Evolutionary conservation across 1,140 invertebrate species (phyloP).

Genomic region (Anagrus nilaparvatae): DNA sequence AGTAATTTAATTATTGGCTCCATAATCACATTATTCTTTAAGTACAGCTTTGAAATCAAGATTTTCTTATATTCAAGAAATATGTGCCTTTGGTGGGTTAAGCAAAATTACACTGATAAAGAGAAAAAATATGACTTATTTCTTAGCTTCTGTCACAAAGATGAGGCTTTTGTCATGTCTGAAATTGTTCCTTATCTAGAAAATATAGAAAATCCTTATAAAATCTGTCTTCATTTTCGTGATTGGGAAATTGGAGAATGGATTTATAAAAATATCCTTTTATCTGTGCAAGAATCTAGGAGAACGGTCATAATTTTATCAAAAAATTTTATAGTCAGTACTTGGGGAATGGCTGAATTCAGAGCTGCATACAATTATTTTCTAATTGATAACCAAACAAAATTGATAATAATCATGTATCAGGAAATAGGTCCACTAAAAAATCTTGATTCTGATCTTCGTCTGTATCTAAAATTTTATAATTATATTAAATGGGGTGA

Average conservation of each 20-base stretch:
- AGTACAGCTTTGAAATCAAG: conserved; percentile 53
- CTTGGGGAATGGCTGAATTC: conserved; percentile 83
- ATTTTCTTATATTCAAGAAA: conserved; percentile 60
- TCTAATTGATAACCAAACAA: conserved; percentile 56
- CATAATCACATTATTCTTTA: too few relatives aligned
- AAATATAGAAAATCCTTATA: conserved; percentile 45
- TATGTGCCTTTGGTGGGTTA: conserved; percentile 53
- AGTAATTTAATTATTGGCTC: too few relatives aligned
- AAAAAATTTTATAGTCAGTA: conserved; percentile 67
- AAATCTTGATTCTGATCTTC: conserved; percentile 62
- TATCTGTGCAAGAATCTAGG: conserved; percentile 66
- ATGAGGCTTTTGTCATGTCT: conserved; percentile 62
- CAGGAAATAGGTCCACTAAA: conserved; percentile 58
- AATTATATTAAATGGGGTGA: conserved; percentile 80
- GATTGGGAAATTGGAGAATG: conserved; percentile 70
- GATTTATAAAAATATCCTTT: too few relatives aligned
- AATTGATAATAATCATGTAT: conserved; percentile 68
- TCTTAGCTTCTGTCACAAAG: conserved; percentile 74
- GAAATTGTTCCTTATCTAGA: conserved; percentile 59
- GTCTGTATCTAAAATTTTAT: conserved; percentile 71
- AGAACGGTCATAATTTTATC: conserved; percentile 77
- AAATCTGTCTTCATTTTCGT: conserved; percentile 70
- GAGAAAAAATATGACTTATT: conserved; percentile 79
- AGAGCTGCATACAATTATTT: conserved; percentile 66
- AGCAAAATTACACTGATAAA: conserved; percentile 62